phyloP scores from a whole-genome alignment of 1,140 invertebrate genomes.

The Sminthurides bifidus region DNA sequence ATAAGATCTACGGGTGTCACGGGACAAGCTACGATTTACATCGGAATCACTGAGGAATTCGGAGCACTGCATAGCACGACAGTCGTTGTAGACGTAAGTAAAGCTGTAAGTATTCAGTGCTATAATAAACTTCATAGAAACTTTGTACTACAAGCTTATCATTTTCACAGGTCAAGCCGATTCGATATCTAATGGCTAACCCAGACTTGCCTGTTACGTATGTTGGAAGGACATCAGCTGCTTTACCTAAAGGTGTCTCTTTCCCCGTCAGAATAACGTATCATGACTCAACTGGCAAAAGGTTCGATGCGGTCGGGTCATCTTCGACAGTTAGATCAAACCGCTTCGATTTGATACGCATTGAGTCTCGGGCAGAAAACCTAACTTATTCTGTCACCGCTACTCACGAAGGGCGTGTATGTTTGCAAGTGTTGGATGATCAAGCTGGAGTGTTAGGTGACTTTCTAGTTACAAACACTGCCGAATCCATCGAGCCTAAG shows the following conservation, averaged over 20 bases:
- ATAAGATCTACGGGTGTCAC: conserved; percentile 44
- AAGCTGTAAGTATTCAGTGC: neutral
- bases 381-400: conserved; percentile 32
- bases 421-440: conserved; percentile 14
- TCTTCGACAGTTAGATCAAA: conserved; percentile 37
- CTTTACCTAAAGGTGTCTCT: conserved; percentile 39
- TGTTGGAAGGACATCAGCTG: conserved; percentile 30
- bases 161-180: conserved; percentile 38
- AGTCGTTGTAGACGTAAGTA: conserved; percentile 38
- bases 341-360: conserved; percentile 39
- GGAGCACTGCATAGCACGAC: conserved; percentile 43
- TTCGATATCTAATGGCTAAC: conserved; percentile 41
- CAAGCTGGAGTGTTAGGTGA: neutral
- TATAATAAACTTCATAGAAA: neutral
- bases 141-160: neutral
- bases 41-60: conserved; percentile 47
- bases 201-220: conserved; percentile 33
- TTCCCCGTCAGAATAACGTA: conserved; percentile 37
- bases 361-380: conserved; percentile 36
- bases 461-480: conserved; percentile 10
- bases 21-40: conserved; percentile 48
- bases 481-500: conserved; percentile 18
- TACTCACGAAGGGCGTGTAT: conserved; percentile 9
- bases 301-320: conserved; percentile 38
- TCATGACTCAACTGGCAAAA: conserved; percentile 41